These are phyloP conservation scores for Rafetus swinhoei DNA, from an alignment of 2,113 vertebrate species.

Conservation along the genomic window DNA sequence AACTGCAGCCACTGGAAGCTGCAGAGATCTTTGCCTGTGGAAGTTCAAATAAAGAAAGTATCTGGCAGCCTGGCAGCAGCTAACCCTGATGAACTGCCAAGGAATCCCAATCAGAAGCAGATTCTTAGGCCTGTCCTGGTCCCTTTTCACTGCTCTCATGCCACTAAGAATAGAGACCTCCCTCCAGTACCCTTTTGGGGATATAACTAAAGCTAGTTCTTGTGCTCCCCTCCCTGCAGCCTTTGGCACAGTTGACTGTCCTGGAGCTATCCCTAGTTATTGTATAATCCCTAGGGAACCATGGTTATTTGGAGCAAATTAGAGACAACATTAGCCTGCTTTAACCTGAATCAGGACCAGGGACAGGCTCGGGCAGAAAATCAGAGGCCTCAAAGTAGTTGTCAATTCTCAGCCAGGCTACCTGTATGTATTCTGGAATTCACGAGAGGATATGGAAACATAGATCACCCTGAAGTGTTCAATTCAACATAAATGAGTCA, in stretches of 20 bases:
- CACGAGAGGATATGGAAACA: neutral
- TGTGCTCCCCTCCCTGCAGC: neutral
- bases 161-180: neutral
- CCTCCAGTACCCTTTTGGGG: neutral
- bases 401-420: neutral
- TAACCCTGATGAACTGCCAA: neutral
- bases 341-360: constrained; percentile 19
- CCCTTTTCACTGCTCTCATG: neutral
- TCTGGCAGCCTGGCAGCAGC: too few species aligned
- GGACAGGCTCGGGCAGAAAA: neutral
- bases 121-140: neutral
- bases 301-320: neutral
- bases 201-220: neutral
- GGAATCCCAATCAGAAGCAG: neutral
- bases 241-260: neutral
- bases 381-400: neutral
- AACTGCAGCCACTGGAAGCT: too few species aligned
- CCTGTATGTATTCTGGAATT: neutral
- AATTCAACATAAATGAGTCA: neutral
- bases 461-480: neutral
- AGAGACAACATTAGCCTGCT: neutral
- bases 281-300: neutral
- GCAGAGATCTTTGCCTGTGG: too few species aligned
- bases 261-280: neutral
- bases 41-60: too few species aligned